A percentile compares a stretch with the other conserved stretches of the same genome.
phyloP scores from a whole-genome alignment of 2,113 vertebrate genomes.

The Apeltes quadracus region DNA sequence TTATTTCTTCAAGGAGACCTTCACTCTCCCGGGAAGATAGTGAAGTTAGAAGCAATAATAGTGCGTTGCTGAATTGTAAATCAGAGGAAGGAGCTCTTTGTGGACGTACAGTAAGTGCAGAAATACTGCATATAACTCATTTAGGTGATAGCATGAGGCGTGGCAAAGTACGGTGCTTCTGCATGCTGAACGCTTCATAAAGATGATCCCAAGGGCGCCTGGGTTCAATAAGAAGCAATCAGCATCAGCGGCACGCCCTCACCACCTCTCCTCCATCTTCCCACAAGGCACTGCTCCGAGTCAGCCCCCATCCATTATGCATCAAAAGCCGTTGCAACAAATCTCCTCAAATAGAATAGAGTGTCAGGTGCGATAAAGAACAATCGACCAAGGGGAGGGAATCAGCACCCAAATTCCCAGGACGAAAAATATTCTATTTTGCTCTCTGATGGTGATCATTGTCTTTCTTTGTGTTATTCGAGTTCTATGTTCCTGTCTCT shows the following conservation, averaged over 20 bases:
- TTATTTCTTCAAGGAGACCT: slow-evolving; percentile 43
- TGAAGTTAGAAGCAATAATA: slow-evolving; percentile 13
- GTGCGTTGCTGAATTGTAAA: slow-evolving; percentile 14
- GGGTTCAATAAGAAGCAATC: slow-evolving; percentile 77
- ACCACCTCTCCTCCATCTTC: slow-evolving; percentile 59
- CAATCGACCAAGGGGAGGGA: slow-evolving; percentile 58
- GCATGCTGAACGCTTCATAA: slow-evolving; percentile 55
- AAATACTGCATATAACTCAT: slow-evolving; percentile 32
- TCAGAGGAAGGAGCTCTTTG: slow-evolving; percentile 1
- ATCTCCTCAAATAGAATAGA: slow-evolving; percentile 74
- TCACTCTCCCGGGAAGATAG: not conserved
- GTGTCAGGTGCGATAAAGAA: slow-evolving; percentile 79
- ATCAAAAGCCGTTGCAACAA: slow-evolving; percentile 66
- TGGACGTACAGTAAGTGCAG: slow-evolving; percentile 8
- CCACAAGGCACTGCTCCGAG: slow-evolving; percentile 64
- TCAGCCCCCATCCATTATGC: slow-evolving; percentile 76
- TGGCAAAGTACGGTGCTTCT: slow-evolving; percentile 43
- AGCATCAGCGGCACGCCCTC: slow-evolving; percentile 47
- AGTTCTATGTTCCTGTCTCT: slow-evolving; percentile 71
- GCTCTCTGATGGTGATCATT: slow-evolving; percentile 60
- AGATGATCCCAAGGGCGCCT: slow-evolving; percentile 53
- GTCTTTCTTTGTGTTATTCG: slow-evolving; percentile 70
- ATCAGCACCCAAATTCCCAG: slow-evolving; percentile 60
- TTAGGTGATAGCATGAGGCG: slow-evolving; percentile 52
- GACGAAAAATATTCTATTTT: slow-evolving; percentile 67